Base-by-base conservation (phyloP, 2,797 vertebrate genomes). In the Eremophila alpestris region DNA sequence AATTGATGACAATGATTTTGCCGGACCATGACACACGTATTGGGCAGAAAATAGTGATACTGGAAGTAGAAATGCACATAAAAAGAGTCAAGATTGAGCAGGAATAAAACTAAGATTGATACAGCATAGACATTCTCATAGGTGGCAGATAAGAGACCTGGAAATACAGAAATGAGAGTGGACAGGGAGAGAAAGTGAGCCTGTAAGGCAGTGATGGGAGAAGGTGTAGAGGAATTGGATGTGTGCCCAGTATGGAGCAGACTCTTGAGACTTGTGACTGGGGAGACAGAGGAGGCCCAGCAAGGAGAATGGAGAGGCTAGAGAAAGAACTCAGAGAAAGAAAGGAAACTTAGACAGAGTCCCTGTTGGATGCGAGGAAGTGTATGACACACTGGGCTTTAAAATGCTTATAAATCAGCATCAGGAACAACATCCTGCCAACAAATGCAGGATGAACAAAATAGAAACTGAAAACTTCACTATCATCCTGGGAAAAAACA, bases 381-480 rank as follows among this genome's bases (percentile, higher is more conserved):
- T 45, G 29, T 71, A 56, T 68, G 84, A 90, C 40, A 21, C 27
- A 8, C 16, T 65, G 65, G 46, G 32, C 46, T 91, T 93, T 80
- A 69, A 92, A 91, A 83, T 5, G 1, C 52, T 86, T 88, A 48
- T 64, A 93, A 91, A 96, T 88, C 85, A 91, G 36, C 3, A 8
- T 81, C 96, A 86, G 83, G 93, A 92, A 32, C 74, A 80, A 94
- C 73, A 83, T 86, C 85, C 93, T 96, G 68, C 59, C 73, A 92
- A 80, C 54, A 94, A 94, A 96, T 27, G n/a, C 77, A 93, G 69
- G 78, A 91, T 74, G 75, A 87, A 24, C 64, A 79, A 86, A 95
- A 93, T 27, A 94, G 82, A 91, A 97, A 94, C 82, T 41, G 76
- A 78, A 95, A 22, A 95, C 92, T 48, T 89, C 52, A 56, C 70